phyloP scores from a whole-genome alignment of 2,888 invertebrate genomes.

The Chymomyza caudatula region DNA sequence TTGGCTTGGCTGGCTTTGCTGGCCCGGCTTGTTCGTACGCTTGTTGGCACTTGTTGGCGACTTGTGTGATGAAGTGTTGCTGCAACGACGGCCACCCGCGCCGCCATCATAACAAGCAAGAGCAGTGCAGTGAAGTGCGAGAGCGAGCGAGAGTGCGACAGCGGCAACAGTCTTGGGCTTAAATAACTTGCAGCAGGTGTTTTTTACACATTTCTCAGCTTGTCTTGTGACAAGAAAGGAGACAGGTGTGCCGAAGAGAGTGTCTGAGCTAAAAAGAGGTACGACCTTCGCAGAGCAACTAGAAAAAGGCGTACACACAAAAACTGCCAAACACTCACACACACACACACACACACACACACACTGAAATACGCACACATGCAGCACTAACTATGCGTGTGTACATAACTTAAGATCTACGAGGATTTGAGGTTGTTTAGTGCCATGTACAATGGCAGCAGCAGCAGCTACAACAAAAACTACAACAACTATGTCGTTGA shows the following conservation, averaged over 20 bases:
- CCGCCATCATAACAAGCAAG: neutral
- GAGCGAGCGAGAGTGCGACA: neutral
- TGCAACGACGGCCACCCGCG: slow-evolving; percentile 11
- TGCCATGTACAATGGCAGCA: slow-evolving; percentile 55
- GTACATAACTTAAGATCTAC: slow-evolving; percentile 71
- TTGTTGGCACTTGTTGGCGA: slow-evolving; percentile 46
- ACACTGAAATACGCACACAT: neutral
- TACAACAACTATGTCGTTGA: neutral
- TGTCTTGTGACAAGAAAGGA: slow-evolving; percentile 62
- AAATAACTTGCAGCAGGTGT: slow-evolving; percentile 73
- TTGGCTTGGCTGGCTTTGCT: slow-evolving; percentile 16
- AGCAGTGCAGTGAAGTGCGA: neutral
- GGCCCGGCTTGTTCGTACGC: slow-evolving; percentile 26
- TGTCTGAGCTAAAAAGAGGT: neutral
- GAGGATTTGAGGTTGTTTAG: slow-evolving; percentile 73
- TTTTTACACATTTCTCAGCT: slow-evolving; percentile 70
- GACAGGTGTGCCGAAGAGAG: slow-evolving; percentile 57
- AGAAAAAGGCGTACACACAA: slow-evolving; percentile 19
- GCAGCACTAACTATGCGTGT: slow-evolving; percentile 28
- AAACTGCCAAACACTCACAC: neutral
- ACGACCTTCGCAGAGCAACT: slow-evolving; percentile 7
- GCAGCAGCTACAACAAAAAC: neutral
- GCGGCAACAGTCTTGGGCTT: slow-evolving; percentile 20
- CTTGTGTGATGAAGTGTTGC: slow-evolving; percentile 70
- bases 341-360: slow-evolving; percentile 8